phyloP scores from a whole-genome alignment of 1,140 invertebrate species.

The Scaptodrosophila lebanonensis region DNA sequence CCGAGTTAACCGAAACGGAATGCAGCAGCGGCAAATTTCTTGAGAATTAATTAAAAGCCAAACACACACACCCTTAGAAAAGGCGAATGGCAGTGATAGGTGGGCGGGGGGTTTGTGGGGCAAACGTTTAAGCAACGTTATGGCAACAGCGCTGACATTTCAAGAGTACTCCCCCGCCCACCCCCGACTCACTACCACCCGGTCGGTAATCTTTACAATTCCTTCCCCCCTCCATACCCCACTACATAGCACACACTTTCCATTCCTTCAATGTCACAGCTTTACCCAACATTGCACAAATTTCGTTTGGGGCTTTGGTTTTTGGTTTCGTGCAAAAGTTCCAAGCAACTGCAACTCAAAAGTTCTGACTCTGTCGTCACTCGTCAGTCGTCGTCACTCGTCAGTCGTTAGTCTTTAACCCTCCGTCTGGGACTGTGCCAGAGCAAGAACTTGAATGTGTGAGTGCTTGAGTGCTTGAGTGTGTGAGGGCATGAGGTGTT shows the following conservation, averaged over 20 bases:
- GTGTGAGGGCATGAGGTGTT: no score
- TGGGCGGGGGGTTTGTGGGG: not conserved
- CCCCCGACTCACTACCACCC: not conserved
- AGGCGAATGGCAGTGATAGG: slow-evolving; percentile 8
- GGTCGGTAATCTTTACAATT: not conserved
- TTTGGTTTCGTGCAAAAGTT: slow-evolving; percentile 12
- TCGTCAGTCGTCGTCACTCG: no score
- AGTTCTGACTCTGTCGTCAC: not conserved
- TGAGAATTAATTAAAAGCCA: slow-evolving; percentile 61
- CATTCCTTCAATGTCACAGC: no score
- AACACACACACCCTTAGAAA: slow-evolving; percentile 53
- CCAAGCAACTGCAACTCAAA: slow-evolving; percentile 1
- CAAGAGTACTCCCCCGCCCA: not conserved
- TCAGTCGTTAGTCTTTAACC: no score
- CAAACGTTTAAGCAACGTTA: not conserved
- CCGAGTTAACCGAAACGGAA: not conserved
- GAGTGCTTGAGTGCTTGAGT: no score
- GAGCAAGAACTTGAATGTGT: no score
- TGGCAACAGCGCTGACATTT: slow-evolving; percentile 14
- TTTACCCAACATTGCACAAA: slow-evolving; percentile 14
- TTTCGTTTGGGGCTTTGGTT: slow-evolving; percentile 19
- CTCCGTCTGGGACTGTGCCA: no score
- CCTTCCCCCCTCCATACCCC: not conserved
- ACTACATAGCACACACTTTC: no score
- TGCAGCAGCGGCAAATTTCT: slow-evolving; percentile 34